Base-by-base conservation (phyloP, 2,888 invertebrate genomes). In the Cyclophora albipunctata region DNA sequence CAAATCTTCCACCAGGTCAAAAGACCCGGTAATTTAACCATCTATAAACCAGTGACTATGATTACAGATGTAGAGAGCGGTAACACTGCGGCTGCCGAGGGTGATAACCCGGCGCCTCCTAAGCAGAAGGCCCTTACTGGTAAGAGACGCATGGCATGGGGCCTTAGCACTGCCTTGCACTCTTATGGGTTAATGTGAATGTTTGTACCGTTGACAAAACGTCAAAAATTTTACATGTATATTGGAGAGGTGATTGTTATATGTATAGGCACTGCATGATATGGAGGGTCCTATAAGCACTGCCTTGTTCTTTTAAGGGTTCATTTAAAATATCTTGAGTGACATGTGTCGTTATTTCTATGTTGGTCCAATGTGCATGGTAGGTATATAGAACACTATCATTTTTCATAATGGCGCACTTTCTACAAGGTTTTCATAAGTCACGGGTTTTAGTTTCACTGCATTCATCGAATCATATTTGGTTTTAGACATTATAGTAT, bases 31-130 rank as follows among this genome's bases (percentile, higher is more conserved):
- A 20, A 20, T 2, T 20, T 20, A 20, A 20, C 20, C 20, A 20
- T 20, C 20, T 20, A 42, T 42, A 3, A 5, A 43, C 20, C 20
- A 43, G 43, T 34, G 37, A 43, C 45, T 73, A 48, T 78, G 60
- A 63, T 84, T 84, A 49, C 84, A 84, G 84, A 84, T 82, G 65
- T 84, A 79, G 84, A 84, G 61, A 57, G 61, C 65, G 77, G 76
- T 54, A 71, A 68, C 55, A 64, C 66, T 41, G 67, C 65, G 49
- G 62, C 67, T 43, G 45, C 47, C 34, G 71, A 73, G 55, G 67
- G 64, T 54, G 72, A 63, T 45, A 65, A 66, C 34, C 66, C 66
- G 46, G 54, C 64, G 42, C 49, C 65, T 44, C 59, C 62, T 33
- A 50, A 61, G 41, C 67, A 58, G 46, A 63, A 60, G 34, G 66